Conservation (phyloP, 2,888 invertebrate genomes). For the Orchestes rusci region DNA sequence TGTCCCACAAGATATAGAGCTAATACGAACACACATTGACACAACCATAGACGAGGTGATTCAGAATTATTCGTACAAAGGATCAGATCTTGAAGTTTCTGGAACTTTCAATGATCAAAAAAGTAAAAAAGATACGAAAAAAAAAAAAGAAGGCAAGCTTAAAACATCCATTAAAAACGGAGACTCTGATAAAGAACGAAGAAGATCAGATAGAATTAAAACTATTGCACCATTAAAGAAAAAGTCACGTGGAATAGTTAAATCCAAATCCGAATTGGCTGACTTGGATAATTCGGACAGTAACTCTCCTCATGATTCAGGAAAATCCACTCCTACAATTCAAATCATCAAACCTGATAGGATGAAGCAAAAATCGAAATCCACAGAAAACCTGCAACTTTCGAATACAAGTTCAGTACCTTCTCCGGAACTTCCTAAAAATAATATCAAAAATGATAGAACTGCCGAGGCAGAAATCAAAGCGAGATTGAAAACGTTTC, state of each 20-base stretch:
- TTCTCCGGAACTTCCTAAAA: conserved; percentile 15
- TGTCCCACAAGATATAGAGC: too few relatives aligned
- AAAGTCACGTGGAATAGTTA: conserved; percentile 59
- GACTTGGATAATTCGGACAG: conserved; percentile 49
- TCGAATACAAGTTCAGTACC: conserved; percentile 11
- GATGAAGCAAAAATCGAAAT: conserved; percentile 19
- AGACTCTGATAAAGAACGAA: conserved; percentile 42
- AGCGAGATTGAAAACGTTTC: conserved; percentile 64
- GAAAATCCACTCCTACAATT: conserved; percentile 28
- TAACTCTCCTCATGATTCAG: conserved; percentile 37
- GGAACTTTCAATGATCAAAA: not conserved
- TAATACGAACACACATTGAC: conserved; percentile 7
- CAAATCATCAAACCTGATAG: conserved; percentile 21
- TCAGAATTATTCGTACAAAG: conserved; percentile 10
- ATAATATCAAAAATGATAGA: conserved; percentile 14
- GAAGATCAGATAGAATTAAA: conserved; percentile 69
- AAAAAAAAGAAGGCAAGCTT: conserved; percentile 7
- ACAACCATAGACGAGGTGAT: conserved; percentile 16
- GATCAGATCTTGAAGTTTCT: not conserved
- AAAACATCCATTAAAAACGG: conserved; percentile 10
- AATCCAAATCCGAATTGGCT: conserved; percentile 36
- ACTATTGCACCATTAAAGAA: conserved; percentile 64
- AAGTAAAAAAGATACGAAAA: conserved; percentile 10
- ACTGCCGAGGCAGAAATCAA: conserved; percentile 45
- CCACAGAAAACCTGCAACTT: conserved; percentile 23